Percentiles rank a stretch among this genome's conserved stretches.
phyloP scores from a whole-genome alignment of 2,113 vertebrate species.

The Oplegnathus fasciatus region DNA sequence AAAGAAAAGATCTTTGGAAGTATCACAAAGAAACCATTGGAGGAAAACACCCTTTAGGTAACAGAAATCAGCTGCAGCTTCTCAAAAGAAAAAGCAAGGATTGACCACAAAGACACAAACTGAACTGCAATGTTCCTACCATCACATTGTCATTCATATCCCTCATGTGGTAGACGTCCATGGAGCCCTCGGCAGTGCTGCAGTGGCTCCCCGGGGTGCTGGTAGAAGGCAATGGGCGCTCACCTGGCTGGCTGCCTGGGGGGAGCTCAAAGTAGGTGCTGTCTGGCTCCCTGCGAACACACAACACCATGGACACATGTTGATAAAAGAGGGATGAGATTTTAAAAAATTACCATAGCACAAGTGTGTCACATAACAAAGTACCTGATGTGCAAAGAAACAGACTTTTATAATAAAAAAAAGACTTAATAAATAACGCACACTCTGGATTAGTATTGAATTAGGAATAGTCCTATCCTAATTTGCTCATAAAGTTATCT shows the following conservation, averaged over 20 bases:
- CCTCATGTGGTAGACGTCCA: conserved; percentile 94
- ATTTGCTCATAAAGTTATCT: neutral
- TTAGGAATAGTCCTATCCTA: neutral
- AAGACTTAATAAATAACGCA: neutral
- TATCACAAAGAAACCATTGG: neutral
- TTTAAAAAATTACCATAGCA: neutral
- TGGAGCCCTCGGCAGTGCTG: conserved; percentile 83
- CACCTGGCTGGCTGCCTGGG: conserved; percentile 81
- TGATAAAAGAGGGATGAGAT: conserved; percentile 5
- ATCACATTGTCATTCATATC: conserved; percentile 90
- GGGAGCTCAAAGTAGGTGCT: conserved; percentile 97
- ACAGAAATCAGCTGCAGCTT: neutral
- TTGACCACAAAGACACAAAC: neutral
- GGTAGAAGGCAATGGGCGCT: conserved; percentile 73
- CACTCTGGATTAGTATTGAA: neutral
- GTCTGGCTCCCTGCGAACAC: conserved; percentile 91
- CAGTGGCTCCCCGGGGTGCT: conserved; percentile 75
- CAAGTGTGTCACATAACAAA: neutral
- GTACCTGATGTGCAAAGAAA: neutral
- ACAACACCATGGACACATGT: neutral
- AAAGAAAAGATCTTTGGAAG: neutral
- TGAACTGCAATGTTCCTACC: conserved; percentile 83
- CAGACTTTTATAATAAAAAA: neutral
- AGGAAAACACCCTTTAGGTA: neutral
- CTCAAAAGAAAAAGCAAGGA: neutral